phyloP scores from a whole-genome alignment of 2,888 invertebrate species.

The Pristionchus japonicus region DNA sequence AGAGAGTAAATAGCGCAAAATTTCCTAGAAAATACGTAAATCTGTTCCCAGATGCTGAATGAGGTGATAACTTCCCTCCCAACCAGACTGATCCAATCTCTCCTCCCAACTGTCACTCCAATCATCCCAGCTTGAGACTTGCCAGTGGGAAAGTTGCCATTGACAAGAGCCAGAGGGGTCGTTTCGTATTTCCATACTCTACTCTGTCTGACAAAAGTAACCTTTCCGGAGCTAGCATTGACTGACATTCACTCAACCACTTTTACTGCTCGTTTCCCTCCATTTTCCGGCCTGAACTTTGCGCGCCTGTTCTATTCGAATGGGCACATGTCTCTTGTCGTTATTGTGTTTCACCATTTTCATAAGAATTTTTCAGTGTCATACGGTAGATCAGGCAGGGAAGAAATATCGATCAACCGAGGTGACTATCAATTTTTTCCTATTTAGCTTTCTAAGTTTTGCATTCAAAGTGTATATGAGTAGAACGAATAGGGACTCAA shows the following conservation, averaged over 20 bases:
- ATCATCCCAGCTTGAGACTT: background rate
- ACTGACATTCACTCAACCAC: background rate
- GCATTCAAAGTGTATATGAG: too few relatives aligned
- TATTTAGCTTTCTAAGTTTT: too few relatives aligned
- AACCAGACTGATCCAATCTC: background rate
- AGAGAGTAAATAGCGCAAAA: too few relatives aligned
- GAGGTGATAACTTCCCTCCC: background rate
- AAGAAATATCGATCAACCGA: background rate
- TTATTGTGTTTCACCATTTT: background rate
- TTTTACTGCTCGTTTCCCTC: background rate
- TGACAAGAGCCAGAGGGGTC: background rate
- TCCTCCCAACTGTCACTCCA: background rate
- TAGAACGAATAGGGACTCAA: too few relatives aligned
- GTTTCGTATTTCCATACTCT: too few relatives aligned
- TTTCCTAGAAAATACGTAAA: background rate
- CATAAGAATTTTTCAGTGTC: background rate
- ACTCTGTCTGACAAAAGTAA: background rate
- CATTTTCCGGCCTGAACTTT: background rate
- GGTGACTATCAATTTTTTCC: background rate
- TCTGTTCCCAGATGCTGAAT: background rate
- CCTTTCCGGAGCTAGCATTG: background rate
- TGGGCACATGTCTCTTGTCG: background rate
- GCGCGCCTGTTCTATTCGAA: background rate
- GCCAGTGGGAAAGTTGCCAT: background rate
- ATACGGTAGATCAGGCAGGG: background rate